Evolutionary conservation across 2,113 vertebrate genomes (phyloP).

Genomic region (Saimiri boliviensis): DNA sequence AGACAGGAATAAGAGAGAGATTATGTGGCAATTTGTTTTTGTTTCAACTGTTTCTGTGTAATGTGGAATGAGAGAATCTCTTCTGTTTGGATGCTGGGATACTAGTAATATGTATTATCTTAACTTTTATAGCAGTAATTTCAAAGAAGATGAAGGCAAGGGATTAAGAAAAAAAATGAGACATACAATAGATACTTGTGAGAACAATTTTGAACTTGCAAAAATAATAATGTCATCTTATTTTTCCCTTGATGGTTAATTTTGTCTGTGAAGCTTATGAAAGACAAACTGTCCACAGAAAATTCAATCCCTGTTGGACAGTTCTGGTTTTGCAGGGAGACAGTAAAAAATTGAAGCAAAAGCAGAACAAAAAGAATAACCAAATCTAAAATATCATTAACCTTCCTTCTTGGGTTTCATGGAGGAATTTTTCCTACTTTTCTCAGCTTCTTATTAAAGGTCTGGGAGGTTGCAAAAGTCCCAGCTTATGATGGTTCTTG

Average conservation of each 20-base stretch:
- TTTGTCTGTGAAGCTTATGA: neutral
- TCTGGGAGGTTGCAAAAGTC: neutral
- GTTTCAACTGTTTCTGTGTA: neutral
- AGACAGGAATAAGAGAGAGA: neutral
- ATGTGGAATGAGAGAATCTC: neutral
- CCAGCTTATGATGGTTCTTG: neutral
- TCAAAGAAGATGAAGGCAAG: neutral
- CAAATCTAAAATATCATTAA: neutral
- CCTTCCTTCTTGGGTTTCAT: neutral
- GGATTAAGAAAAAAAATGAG: neutral
- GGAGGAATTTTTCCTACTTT: neutral
- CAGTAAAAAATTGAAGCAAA: neutral
- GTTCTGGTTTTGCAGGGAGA: neutral
- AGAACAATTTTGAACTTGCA: neutral
- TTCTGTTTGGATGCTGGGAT: neutral
- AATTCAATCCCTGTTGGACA: neutral
- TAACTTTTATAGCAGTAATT: neutral
- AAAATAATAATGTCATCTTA: neutral
- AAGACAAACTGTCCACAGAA: neutral
- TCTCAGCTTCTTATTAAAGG: neutral
- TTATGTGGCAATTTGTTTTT: neutral
- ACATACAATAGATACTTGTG: neutral
- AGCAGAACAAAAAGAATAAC: conserved; percentile 29
- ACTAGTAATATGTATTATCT: neutral
- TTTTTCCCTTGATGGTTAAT: neutral